Conservation (phyloP, 2,113 vertebrate genomes). For the Archocentrus centrarchus region DNA sequence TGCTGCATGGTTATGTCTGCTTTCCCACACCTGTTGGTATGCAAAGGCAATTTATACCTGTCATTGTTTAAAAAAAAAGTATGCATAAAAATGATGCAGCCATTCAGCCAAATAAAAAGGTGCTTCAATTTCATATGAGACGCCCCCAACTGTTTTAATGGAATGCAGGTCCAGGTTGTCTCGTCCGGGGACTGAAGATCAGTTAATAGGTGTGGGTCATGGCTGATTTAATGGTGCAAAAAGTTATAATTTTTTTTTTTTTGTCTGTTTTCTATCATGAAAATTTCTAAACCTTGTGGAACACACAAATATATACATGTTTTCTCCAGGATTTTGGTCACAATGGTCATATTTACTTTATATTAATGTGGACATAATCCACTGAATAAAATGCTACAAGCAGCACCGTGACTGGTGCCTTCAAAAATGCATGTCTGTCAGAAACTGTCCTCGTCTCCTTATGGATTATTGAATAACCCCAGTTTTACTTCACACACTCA, state of each 20-base stretch:
- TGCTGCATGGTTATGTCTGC: slow-evolving; percentile 45
- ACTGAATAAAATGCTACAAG: slow-evolving; percentile 27
- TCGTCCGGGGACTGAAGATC: slow-evolving; percentile 10
- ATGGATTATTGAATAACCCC: slow-evolving; percentile 45
- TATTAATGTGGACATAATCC: neutral
- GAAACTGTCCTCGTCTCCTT: neutral
- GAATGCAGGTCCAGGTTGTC: neutral
- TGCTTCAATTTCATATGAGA: neutral
- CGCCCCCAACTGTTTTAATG: neutral
- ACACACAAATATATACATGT: no score
- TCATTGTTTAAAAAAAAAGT: neutral
- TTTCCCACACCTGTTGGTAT: slow-evolving; percentile 58
- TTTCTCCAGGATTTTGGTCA: no score
- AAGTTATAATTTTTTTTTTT: no score
- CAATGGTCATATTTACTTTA: neutral
- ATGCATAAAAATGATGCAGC: slow-evolving; percentile 12
- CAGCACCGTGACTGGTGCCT: neutral
- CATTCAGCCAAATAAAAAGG: neutral
- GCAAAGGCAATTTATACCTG: slow-evolving; percentile 2
- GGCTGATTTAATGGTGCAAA: neutral
- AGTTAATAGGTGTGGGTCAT: slow-evolving; percentile 19
- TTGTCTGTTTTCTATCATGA: no score
- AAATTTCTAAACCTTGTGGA: no score
- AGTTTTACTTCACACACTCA: slow-evolving; percentile 13
- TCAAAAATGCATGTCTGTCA: neutral